These are phyloP conservation scores for Drosophila macrospina DNA, from an alignment of 2,888 invertebrate genomes.

Conservation along the genomic window DNA sequence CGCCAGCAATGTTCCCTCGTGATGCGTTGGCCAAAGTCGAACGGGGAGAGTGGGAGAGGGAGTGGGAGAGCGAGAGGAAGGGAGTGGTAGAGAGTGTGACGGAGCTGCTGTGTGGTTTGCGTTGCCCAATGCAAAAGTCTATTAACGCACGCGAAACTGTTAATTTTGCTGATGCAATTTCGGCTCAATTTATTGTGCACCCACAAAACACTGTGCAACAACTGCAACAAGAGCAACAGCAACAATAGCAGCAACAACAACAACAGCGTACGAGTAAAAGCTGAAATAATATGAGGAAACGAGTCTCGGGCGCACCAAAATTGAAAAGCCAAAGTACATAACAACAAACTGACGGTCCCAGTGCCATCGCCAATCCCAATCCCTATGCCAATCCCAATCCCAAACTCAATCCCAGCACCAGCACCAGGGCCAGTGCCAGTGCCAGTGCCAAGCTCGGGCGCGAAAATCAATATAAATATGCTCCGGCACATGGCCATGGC, in stretches of 20 bases:
- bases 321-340: slow-evolving; percentile 80
- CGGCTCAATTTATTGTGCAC: slow-evolving; percentile 81
- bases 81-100: neutral
- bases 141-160: slow-evolving; percentile 81
- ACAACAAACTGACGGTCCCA: slow-evolving; percentile 71
- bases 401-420: no score
- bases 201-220: slow-evolving; percentile 63
- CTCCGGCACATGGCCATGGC: slow-evolving; percentile 66
- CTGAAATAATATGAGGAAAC: slow-evolving; percentile 65
- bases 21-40: neutral
- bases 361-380: neutral
- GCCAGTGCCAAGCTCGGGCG: slow-evolving; percentile 53
- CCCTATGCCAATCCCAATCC: slow-evolving; percentile 1
- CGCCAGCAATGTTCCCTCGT: neutral
- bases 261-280: slow-evolving; percentile 18
- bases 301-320: slow-evolving; percentile 63
- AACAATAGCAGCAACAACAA: slow-evolving; percentile 9
- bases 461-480: slow-evolving; percentile 80
- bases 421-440: slow-evolving; percentile 1
- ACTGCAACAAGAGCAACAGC: slow-evolving; percentile 4
- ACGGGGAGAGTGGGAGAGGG: neutral
- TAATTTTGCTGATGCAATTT: slow-evolving; percentile 81
- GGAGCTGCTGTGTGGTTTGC: slow-evolving; percentile 27
- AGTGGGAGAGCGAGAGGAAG: no score
- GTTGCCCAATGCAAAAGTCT: slow-evolving; percentile 69